Evolutionary conservation across 2,797 vertebrate species (phyloP).

Genomic region (Manis javanica): DNA sequence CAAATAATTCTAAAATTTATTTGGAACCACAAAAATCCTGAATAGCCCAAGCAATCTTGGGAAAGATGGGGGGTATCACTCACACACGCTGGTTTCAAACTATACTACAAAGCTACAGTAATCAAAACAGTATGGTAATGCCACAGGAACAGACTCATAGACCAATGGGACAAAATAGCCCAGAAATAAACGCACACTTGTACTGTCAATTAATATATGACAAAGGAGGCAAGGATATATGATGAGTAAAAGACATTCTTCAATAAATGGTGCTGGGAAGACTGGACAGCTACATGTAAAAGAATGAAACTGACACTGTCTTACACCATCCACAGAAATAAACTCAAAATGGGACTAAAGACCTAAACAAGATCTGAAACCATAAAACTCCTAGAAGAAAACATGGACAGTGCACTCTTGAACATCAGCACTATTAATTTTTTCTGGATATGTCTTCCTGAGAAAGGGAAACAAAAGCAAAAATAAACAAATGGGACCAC

Average conservation of each 20-base stretch:
- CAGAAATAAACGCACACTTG: background rate
- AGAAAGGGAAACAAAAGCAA: background rate
- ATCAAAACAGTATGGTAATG: background rate
- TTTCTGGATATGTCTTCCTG: background rate
- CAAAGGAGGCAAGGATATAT: background rate
- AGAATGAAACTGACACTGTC: background rate
- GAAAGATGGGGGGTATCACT: background rate
- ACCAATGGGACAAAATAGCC: background rate
- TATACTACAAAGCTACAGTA: background rate
- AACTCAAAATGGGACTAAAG: background rate
- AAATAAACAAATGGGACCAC: background rate
- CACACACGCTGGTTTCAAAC: background rate
- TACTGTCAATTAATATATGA: background rate
- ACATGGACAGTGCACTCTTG: no score
- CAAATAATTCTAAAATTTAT: background rate
- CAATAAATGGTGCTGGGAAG: background rate
- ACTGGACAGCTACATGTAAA: background rate
- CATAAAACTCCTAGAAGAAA: background rate
- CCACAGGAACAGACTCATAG: background rate
- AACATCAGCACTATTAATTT: no score
- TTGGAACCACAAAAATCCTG: background rate
- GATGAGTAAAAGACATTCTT: background rate
- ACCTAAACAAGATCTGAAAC: background rate
- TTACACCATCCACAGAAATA: background rate
- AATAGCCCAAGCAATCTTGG: background rate